Evolutionary conservation across 2,797 vertebrate genomes (phyloP), one percentile per base, ranked within the genome.

Genomic region (Phrynocephalus guinanensis): DNA sequence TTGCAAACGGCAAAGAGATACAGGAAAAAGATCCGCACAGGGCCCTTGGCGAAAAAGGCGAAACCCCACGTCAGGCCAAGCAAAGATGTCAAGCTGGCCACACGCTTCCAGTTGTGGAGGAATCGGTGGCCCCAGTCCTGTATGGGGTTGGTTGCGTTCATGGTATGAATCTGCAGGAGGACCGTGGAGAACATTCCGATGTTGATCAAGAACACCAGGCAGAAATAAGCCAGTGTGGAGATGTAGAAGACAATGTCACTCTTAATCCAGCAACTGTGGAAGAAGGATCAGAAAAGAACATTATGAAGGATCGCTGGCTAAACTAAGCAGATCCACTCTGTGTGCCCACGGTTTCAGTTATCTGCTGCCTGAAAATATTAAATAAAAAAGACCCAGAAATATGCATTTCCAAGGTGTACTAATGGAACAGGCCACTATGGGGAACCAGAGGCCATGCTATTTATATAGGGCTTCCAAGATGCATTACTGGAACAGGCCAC

Each of bases 1-100:
- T 98, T 99, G 90, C 97, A 97, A 94, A 98, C 93, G 89, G 97
- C 90, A 94, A 99, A 99, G 89, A 98, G 92, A 90, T 98, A 99
- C 86, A 98, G 90, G 90, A 98, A 94, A 82, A 95, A 93, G 84
- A 96, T 94, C 93, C 89, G 96, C 66, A 95, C 92, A 0, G 97
- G 95, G 68, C 97, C 98, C 96, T 97, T 97, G 20, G 97, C 96
- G 80, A 98, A 97, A 87, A 99, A 98, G 44, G 94, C 97, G 88
- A 98, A 93, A 0, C 95, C 94, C 98, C 98, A 99, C 0, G 97
- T 98, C 92, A 99, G 96, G 28, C 98, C 98, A 68, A 98, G 94
- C 90, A 99, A 96, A 85, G 98, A 96, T 0, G 97, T 98, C 87
- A 99, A 96, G 84, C 98, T 97, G 84, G 94, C 97, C 44, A 97